phyloP scores from a whole-genome alignment of 2,797 vertebrate species.

The Champsocephalus gunnari region DNA sequence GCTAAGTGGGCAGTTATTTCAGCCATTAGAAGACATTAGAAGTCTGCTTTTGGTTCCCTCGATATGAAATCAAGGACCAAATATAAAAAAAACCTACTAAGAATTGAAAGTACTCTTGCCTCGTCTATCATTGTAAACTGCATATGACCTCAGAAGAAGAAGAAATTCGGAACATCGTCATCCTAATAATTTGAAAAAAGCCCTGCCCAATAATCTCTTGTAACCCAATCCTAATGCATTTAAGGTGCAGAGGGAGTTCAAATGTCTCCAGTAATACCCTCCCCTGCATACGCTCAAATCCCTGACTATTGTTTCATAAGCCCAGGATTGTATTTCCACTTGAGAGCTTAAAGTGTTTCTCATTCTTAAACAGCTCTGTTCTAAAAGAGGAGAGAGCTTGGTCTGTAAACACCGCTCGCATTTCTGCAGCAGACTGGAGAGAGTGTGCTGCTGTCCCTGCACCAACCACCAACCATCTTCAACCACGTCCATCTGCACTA shows the following conservation, averaged over 20 bases:
- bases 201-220: conserved; percentile 25
- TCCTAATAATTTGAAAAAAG: conserved; percentile 32
- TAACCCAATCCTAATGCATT: conserved; percentile 60
- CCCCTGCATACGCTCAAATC: conserved; percentile 50
- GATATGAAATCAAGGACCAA: neutral
- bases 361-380: conserved; percentile 47
- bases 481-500: conserved; percentile 48
- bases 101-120: neutral
- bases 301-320: conserved; percentile 64
- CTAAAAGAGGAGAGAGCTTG: conserved; percentile 20
- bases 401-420: conserved; percentile 43
- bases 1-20: too few species aligned
- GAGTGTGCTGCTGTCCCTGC: conserved; percentile 14
- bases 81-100: neutral
- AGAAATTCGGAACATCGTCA: conserved; percentile 19
- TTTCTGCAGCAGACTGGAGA: conserved; percentile 40
- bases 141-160: neutral
- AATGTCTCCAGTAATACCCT: conserved; percentile 55
- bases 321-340: conserved; percentile 59
- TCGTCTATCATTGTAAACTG: too few species aligned
- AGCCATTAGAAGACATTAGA: neutral
- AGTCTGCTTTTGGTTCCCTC: neutral
- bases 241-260: conserved; percentile 57
- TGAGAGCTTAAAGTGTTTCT: conserved; percentile 57
- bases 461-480: conserved; percentile 39